These are phyloP conservation scores for Neocloeon triangulifer DNA, from an alignment of 1,140 invertebrate genomes.

Conservation along the genomic window DNA sequence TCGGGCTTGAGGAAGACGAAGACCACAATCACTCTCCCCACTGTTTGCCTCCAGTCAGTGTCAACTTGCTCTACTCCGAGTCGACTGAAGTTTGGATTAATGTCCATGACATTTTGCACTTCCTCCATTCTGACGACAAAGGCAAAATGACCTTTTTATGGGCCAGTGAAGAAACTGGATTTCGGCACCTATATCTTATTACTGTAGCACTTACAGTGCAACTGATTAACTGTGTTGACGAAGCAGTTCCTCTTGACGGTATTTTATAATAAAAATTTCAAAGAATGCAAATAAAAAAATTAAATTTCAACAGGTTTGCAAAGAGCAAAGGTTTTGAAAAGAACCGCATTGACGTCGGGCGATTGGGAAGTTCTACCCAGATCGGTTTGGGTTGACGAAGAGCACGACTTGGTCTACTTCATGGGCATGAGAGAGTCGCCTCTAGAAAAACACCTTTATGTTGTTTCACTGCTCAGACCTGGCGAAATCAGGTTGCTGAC, in stretches of 20 bases:
- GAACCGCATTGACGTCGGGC: constrained; percentile 49
- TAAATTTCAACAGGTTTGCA: constrained; percentile 2
- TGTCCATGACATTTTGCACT: constrained; percentile 70
- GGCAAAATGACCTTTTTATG: constrained; percentile 55
- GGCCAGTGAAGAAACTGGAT: constrained; percentile 84
- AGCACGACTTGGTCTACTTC: constrained; percentile 53
- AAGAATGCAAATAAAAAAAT: too few relatives aligned
- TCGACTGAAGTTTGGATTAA: constrained; percentile 67
- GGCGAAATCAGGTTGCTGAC: constrained; percentile 45
- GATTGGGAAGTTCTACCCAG: constrained; percentile 63
- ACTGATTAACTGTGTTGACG: too few relatives aligned
- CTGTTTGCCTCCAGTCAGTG: constrained; percentile 25
- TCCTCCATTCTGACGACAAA: constrained; percentile 38
- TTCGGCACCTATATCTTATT: constrained; percentile 68
- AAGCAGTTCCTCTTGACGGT: too few relatives aligned
- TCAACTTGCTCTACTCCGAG: constrained; percentile 39
- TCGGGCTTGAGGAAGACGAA: constrained; percentile 21
- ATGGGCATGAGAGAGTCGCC: constrained; percentile 55
- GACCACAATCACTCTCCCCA: constrained; percentile 12
- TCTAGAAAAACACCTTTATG: constrained; percentile 63
- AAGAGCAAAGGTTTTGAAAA: constrained; percentile 33
- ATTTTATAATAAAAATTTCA: too few relatives aligned
- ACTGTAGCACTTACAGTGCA: constrained; percentile 28
- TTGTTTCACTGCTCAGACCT: constrained; percentile 40
- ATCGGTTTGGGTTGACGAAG: constrained; percentile 53